These are phyloP conservation scores for Ormyrus rosae DNA, from an alignment of 2,888 invertebrate species.

Conservation along the genomic window DNA sequence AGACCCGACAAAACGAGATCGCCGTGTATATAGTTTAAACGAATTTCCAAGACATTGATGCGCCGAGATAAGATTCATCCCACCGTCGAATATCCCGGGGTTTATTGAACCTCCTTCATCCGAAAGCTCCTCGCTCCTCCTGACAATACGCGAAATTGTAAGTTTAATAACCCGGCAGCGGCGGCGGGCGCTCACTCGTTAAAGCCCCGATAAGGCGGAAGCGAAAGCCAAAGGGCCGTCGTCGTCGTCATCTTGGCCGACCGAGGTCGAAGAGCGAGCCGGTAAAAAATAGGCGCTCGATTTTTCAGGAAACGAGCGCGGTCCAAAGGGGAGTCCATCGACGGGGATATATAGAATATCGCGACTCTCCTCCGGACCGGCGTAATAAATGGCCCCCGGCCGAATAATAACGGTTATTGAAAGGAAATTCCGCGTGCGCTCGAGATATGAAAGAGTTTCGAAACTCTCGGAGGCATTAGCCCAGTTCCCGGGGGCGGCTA, in stretches of 20 bases:
- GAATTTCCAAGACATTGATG: no score
- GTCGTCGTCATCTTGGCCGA: neutral
- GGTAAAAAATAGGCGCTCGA: slow-evolving; percentile 37
- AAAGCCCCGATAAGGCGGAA: neutral
- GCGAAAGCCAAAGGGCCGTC: neutral
- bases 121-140: no score
- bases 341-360: neutral
- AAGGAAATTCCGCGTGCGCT: slow-evolving; percentile 61
- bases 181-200: no score
- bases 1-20: no score
- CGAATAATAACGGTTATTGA: slow-evolving; percentile 69
- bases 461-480: slow-evolving; percentile 67
- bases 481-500: slow-evolving; percentile 61
- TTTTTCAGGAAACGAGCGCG: slow-evolving; percentile 38
- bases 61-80: no score
- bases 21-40: no score
- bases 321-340: neutral
- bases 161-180: no score
- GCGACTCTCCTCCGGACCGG: neutral
- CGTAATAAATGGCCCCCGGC: slow-evolving; percentile 62
- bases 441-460: slow-evolving; percentile 63
- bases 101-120: no score
- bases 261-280: neutral
- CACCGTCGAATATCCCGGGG: no score
- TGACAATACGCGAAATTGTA: no score